These are phyloP conservation scores for Celastrina argiolus DNA, from an alignment of 2,888 invertebrate genomes.

Conservation along the genomic window DNA sequence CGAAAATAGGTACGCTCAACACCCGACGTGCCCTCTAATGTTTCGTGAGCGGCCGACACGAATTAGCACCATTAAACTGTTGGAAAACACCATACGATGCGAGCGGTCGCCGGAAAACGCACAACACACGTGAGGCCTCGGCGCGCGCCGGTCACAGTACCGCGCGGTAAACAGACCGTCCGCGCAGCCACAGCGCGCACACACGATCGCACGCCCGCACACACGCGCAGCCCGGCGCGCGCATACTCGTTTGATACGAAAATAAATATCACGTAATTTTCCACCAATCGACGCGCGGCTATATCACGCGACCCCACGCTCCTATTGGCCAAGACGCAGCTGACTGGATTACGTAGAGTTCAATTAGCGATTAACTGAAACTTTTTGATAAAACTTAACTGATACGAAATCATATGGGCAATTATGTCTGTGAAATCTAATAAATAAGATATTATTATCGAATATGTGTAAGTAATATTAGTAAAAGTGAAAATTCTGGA, in stretches of 20 bases:
- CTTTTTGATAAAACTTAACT: conserved; percentile 69
- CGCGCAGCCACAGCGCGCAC: conserved; percentile 68
- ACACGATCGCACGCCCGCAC: conserved; percentile 43
- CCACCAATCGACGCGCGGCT: conserved; percentile 51
- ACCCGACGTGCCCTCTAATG: conserved; percentile 45
- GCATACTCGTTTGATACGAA: conserved; percentile 56
- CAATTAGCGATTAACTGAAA: conserved; percentile 72
- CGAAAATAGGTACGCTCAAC: conserved; percentile 51
- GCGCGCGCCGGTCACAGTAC: conserved; percentile 77
- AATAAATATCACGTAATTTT: conserved; percentile 68
- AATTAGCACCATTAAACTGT: conserved; percentile 62
- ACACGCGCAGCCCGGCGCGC: conserved; percentile 51
- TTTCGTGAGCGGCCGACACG: conserved; percentile 55
- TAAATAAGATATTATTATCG: conserved; percentile 38
- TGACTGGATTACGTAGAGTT: conserved; percentile 67
- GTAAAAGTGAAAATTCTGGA: conserved; percentile 22
- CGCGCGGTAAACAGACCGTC: conserved; percentile 76
- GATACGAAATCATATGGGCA: conserved; percentile 63
- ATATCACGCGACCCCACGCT: conserved; percentile 54
- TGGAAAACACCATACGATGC: conserved; percentile 65
- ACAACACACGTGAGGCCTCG: conserved; percentile 79
- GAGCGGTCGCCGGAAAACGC: conserved; percentile 65
- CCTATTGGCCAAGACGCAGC: conserved; percentile 61
- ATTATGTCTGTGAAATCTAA: conserved; percentile 44
- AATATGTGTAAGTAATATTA: conserved; percentile 19